Conservation (phyloP, 1,140 invertebrate genomes). For the Drepana arcuata region DNA sequence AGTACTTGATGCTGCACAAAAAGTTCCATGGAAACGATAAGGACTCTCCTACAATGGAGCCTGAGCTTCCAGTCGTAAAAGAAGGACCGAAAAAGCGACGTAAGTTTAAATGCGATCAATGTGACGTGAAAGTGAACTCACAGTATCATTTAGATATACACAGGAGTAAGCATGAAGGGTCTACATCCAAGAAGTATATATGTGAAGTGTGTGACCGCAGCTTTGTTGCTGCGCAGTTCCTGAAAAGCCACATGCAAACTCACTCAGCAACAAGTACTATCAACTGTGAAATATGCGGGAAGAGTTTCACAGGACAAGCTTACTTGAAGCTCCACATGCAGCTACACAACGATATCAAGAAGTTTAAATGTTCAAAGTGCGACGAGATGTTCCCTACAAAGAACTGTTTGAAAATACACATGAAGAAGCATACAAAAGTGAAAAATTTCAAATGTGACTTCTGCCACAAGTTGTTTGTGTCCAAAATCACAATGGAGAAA, state of each 20-base stretch:
- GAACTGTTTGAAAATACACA: conserved; percentile 74
- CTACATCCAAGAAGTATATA: conserved; percentile 50
- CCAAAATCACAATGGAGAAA: conserved; percentile 67
- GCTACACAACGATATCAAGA: conserved; percentile 77
- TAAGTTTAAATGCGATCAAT: conserved; percentile 62
- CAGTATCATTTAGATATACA: conserved; percentile 64
- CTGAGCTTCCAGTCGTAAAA: conserved; percentile 28
- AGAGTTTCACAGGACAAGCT: conserved; percentile 76
- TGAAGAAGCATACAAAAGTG: conserved; percentile 66
- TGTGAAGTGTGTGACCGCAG: conserved; percentile 59
- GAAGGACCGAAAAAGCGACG: conserved; percentile 50
- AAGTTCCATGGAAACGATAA: conserved; percentile 62
- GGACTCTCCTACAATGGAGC: conserved; percentile 37
- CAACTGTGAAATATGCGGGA: conserved; percentile 75
- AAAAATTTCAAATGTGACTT: conserved; percentile 68
- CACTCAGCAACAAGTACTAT: conserved; percentile 55
- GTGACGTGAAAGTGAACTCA: conserved; percentile 62
- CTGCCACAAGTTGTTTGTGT: conserved; percentile 68
- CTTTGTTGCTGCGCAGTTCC: conserved; percentile 56
- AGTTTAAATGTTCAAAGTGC: conserved; percentile 77
- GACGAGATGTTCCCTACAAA: conserved; percentile 78
- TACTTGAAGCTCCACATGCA: conserved; percentile 75
- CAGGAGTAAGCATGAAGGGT: conserved; percentile 58
- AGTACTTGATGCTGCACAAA: conserved; percentile 57
- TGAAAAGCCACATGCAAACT: conserved; percentile 63